Percentiles rank a stretch among this genome's conserved stretches.
phyloP scores from a whole-genome alignment of 2,888 invertebrate genomes.

The Lapara coniferarum region DNA sequence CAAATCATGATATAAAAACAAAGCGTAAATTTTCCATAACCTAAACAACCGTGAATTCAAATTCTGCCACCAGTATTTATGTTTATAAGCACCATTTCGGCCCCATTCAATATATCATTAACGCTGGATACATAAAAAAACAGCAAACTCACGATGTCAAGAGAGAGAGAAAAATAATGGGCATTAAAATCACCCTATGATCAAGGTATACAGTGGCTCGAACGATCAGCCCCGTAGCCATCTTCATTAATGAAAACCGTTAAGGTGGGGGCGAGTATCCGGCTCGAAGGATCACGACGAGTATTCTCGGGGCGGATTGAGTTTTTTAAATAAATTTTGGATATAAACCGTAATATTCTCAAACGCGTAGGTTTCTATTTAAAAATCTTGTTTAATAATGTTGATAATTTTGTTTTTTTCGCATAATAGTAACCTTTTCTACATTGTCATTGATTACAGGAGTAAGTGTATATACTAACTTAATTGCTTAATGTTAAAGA shows the following conservation, averaged over 20 bases:
- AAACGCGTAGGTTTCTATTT: no score
- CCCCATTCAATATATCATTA: slow-evolving; percentile 25
- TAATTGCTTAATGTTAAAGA: no score
- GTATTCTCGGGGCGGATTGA: slow-evolving; percentile 32
- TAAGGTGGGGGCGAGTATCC: slow-evolving; percentile 70
- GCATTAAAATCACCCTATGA: slow-evolving; percentile 68
- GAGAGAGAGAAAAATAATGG: slow-evolving; percentile 52
- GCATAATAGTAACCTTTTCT: no score
- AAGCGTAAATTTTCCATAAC: not conserved
- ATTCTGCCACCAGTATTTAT: not conserved
- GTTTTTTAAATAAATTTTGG: not conserved
- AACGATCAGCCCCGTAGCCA: slow-evolving; percentile 76
- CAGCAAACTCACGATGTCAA: slow-evolving; percentile 51
- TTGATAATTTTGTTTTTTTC: no score
- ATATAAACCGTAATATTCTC: not conserved
- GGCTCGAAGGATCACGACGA: slow-evolving; percentile 56
- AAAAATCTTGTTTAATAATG: no score
- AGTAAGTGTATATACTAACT: no score
- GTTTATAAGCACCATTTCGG: slow-evolving; percentile 18
- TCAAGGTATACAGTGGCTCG: slow-evolving; percentile 63
- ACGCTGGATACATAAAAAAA: slow-evolving; percentile 24
- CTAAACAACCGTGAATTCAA: not conserved
- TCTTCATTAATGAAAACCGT: slow-evolving; percentile 80
- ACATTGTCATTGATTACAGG: no score
- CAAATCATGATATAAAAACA: not conserved